Evolutionary conservation across 2,888 invertebrate genomes (phyloP).

Genomic region (Drosophila antonietae): DNA sequence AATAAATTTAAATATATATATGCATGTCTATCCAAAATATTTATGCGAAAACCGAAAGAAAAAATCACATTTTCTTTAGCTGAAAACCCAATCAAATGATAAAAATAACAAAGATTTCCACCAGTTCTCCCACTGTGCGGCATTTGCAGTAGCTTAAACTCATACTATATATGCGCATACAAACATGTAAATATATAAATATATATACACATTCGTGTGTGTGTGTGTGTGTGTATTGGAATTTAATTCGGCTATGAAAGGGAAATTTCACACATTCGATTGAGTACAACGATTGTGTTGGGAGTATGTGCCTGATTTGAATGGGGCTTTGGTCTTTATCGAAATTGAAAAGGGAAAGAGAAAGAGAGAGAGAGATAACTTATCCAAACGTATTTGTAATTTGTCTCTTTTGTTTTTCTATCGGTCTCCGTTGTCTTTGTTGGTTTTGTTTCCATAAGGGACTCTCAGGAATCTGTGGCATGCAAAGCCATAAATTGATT

Average conservation of each 20-base stretch:
- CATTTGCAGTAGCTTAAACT: slow-evolving; percentile 26
- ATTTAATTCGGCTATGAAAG: slow-evolving; percentile 71
- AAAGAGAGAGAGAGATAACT: slow-evolving; percentile 22
- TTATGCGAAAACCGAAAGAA: neutral
- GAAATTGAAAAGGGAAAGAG: slow-evolving; percentile 58
- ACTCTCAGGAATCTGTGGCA: slow-evolving; percentile 55
- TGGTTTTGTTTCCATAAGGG: slow-evolving; percentile 16
- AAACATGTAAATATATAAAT: neutral
- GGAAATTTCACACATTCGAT: slow-evolving; percentile 67
- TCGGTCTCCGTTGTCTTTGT: neutral
- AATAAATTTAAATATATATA: no score
- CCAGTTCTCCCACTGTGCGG: slow-evolving; percentile 35
- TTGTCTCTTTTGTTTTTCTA: slow-evolving; percentile 26
- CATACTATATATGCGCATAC: slow-evolving; percentile 2
- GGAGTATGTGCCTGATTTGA: slow-evolving; percentile 41
- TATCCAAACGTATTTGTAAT: slow-evolving; percentile 29
- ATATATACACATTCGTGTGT: neutral
- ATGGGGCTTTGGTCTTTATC: slow-evolving; percentile 56
- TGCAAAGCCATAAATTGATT: slow-evolving; percentile 73
- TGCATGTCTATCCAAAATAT: neutral
- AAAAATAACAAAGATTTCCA: neutral
- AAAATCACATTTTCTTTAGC: neutral
- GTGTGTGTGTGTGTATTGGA: slow-evolving; percentile 43
- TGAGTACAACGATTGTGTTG: slow-evolving; percentile 44
- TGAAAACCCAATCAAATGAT: neutral